Evolutionary conservation across 2,888 invertebrate genomes (phyloP), one percentile per base, ranked within the genome.

Genomic region (Melieria picta): DNA sequence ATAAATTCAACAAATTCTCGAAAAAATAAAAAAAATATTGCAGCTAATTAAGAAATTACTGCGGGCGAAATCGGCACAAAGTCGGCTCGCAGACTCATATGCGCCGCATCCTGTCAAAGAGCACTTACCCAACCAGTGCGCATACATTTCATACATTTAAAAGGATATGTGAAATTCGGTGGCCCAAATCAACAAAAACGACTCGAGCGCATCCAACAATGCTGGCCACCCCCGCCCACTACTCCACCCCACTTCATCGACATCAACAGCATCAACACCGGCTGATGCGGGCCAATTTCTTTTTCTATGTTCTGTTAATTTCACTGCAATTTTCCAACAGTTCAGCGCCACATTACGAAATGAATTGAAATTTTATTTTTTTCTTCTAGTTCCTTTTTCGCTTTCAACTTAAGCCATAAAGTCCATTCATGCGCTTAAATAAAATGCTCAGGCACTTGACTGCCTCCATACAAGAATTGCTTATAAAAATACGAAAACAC

Each of bases 11-110:
- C 2, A 30, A 30, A 30, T 30, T 30, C 30, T 1, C 2, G 2
- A 52, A 71, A 46, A 45, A 4, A n/a, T 55, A 58, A n/a, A 46
- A 58, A 55, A 64, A 57, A 68, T 68, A 73, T 73, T 73, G 74
- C 81, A 82, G 83, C 83, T 83, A 83, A 83, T 83, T 83, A 83
- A 82, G 83, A 83, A 82, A 83, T 84, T 79, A 80, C 83, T 83
- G 80, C 81, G 81, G 83, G 83, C 84, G 79, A 78, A 77, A 78
- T 77, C 77, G 76, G 30, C 30, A 30, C 30, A 30, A 30, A 30
- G 30, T 30, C 30, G 30, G 69, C 75, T 74, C 75, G 71, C 75
- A 74, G 72, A 68, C 71, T 74, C 73, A 76, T 73, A 72, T 74
- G 48, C 79, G 78, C 10, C 16, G 6, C 5, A n/a, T 52, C 5